These are phyloP conservation scores for Diarsia dahlii DNA, from an alignment of 2,888 invertebrate species.

Conservation along the genomic window DNA sequence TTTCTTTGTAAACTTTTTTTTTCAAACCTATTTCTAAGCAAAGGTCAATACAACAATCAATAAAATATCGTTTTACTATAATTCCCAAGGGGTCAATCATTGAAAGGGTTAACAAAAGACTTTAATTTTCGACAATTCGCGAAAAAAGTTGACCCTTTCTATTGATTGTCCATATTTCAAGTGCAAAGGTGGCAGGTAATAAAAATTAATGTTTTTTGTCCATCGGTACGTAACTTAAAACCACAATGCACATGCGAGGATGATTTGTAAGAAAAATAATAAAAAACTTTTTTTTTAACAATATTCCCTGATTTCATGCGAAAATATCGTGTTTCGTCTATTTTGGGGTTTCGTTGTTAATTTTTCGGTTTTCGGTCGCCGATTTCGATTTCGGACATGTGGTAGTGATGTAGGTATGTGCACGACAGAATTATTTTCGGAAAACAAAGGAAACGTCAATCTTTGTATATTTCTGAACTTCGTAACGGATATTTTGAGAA, in stretches of 20 bases:
- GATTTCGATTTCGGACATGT: conserved; percentile 83
- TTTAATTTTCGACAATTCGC: conserved; percentile 74
- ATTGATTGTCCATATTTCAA: conserved; percentile 82
- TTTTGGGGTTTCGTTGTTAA: conserved; percentile 64
- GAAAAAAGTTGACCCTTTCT: conserved; percentile 85
- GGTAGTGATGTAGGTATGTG: conserved; percentile 79
- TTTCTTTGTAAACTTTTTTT: conserved; percentile 9
- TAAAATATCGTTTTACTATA: conserved; percentile 34
- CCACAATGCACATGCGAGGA: conserved; percentile 83
- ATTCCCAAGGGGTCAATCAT: conserved; percentile 70
- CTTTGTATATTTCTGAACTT: conserved; percentile 64
- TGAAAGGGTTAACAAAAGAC: conserved; percentile 79
- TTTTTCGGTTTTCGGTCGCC: conserved; percentile 78
- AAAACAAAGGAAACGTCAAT: conserved; percentile 80
- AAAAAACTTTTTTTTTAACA: conserved; percentile 74
- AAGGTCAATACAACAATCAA: conserved; percentile 64
- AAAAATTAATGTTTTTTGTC: conserved; percentile 73
- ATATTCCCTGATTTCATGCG: conserved; percentile 86
- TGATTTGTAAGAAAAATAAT: conserved; percentile 85
- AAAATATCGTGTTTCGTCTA: conserved; percentile 87
- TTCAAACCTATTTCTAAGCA: conserved; percentile 9
- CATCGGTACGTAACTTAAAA: conserved; percentile 82
- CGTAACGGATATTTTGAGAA: conserved; percentile 65
- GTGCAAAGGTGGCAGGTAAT: conserved; percentile 77
- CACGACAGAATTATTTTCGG: conserved; percentile 67